phyloP scores from a whole-genome alignment of 2,888 invertebrate genomes.

The Cartodere bifasciata region DNA sequence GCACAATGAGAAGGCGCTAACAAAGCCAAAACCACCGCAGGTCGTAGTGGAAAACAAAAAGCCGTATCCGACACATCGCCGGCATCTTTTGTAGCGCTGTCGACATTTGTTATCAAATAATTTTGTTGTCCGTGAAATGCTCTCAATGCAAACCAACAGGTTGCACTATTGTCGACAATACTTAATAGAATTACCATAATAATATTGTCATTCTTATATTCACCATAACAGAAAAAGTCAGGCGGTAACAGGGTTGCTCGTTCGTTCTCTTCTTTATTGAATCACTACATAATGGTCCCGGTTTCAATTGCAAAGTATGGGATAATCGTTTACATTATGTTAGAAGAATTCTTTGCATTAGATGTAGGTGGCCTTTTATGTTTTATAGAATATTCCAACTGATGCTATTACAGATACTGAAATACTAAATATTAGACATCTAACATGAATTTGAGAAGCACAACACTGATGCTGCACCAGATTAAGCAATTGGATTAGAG shows the following conservation, averaged over 20 bases:
- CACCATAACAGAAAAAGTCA: slow-evolving; percentile 32
- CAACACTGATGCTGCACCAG: too few species aligned
- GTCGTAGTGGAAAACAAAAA: slow-evolving; percentile 24
- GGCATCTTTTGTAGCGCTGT: slow-evolving; percentile 27
- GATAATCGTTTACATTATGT: too few species aligned
- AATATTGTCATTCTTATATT: slow-evolving; percentile 37
- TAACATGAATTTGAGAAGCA: too few species aligned
- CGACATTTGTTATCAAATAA: slow-evolving; percentile 36
- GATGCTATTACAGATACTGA: too few species aligned
- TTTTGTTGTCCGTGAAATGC: slow-evolving; percentile 35
- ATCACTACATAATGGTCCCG: too few species aligned
- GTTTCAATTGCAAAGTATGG: too few species aligned
- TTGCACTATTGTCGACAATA: slow-evolving; percentile 33
- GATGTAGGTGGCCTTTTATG: too few species aligned
- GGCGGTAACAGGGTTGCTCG: slow-evolving; percentile 12
- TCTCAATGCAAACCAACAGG: slow-evolving; percentile 34
- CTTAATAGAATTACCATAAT: slow-evolving; percentile 38
- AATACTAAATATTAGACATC: too few species aligned
- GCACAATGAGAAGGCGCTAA: slow-evolving; percentile 23
- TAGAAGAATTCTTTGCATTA: too few species aligned
- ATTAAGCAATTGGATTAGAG: too few species aligned
- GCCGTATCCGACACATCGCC: slow-evolving; percentile 25
- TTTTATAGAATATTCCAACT: too few species aligned
- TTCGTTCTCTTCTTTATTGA: too few species aligned
- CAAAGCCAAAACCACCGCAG: slow-evolving; percentile 23